phyloP scores from a whole-genome alignment of 1,140 invertebrate genomes.

The Drosophila lowei region DNA sequence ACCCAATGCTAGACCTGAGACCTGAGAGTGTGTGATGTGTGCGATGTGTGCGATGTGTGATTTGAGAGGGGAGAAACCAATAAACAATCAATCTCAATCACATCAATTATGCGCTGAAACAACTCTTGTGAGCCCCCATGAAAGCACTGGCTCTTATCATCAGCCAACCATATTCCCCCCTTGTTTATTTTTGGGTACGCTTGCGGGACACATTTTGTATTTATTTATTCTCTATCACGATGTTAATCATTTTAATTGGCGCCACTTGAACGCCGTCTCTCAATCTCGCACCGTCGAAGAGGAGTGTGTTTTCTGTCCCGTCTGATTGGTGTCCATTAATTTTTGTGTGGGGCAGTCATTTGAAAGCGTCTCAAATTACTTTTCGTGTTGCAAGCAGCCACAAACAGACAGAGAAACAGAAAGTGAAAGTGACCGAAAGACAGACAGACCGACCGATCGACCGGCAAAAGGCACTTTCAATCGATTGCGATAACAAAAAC shows the following conservation, averaged over 20 bases:
- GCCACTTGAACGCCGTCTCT: constrained; percentile 61
- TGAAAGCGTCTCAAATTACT: constrained; percentile 76
- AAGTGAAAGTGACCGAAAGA: constrained; percentile 47
- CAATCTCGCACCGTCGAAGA: not conserved
- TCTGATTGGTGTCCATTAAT: constrained; percentile 69
- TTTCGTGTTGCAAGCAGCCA: constrained; percentile 60
- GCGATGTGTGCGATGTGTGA: constrained; percentile 16
- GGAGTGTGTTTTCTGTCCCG: constrained; percentile 27
- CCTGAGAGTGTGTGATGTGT: not conserved
- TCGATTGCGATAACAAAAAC: constrained; percentile 33
- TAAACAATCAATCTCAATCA: constrained; percentile 80
- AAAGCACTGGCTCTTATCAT: constrained; percentile 57
- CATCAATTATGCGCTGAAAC: constrained; percentile 76
- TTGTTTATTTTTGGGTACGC: constrained; percentile 21
- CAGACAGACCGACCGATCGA: constrained; percentile 29
- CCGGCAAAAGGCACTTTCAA: constrained; percentile 51
- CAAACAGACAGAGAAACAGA: no score
- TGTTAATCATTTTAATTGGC: constrained; percentile 79
- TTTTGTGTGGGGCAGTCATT: constrained; percentile 59
- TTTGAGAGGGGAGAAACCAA: constrained; percentile 59
- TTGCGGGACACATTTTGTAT: constrained; percentile 38
- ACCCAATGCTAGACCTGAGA: not conserved
- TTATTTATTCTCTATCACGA: constrained; percentile 62
- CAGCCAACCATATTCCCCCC: constrained; percentile 26
- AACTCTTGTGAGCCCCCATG: constrained; percentile 55